These are phyloP conservation scores for Spatulosminthurus flaviceps DNA, from an alignment of 2,888 invertebrate species.

Conservation along the genomic window DNA sequence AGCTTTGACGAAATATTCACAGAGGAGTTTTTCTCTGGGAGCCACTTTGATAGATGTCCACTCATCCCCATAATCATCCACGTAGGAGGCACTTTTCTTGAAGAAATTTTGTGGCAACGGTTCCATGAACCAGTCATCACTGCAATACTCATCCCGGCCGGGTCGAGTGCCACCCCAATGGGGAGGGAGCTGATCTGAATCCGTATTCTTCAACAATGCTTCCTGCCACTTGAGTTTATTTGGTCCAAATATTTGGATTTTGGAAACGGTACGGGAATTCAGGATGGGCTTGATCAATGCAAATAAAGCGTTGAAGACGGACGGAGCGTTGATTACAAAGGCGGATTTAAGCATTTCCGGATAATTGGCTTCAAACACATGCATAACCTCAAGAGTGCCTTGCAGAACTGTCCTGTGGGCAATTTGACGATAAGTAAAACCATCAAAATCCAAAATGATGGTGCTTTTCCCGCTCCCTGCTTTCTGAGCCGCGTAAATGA, in stretches of 20 bases:
- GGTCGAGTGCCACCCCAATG: conserved; percentile 49
- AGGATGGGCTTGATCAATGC: conserved; percentile 49
- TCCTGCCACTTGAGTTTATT: conserved; percentile 51
- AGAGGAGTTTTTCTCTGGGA: conserved; percentile 41
- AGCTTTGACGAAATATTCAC: conserved; percentile 34
- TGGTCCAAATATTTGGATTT: conserved; percentile 47
- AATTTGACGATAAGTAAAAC: conserved; percentile 57
- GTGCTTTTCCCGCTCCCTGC: conserved; percentile 45
- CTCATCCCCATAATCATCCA: conserved; percentile 51
- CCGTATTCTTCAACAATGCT: conserved; percentile 41
- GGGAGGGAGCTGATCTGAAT: conserved; percentile 44
- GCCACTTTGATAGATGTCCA: conserved; percentile 49
- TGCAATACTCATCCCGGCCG: conserved; percentile 50
- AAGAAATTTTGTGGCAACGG: conserved; percentile 49
- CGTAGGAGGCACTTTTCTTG: conserved; percentile 33
- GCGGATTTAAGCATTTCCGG: conserved; percentile 51
- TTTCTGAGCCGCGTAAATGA: conserved; percentile 31
- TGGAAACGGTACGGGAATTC: conserved; percentile 48
- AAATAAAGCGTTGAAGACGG: conserved; percentile 49
- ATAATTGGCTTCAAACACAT: conserved; percentile 52
- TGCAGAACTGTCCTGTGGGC: conserved; percentile 50
- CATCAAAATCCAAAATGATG: conserved; percentile 58
- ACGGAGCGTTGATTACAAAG: conserved; percentile 50
- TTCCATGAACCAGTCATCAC: conserved; percentile 48
- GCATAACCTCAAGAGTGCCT: conserved; percentile 49